Percentiles rank a stretch among this genome's conserved stretches.
Conservation (phyloP, 2,797 vertebrate species). For the Pseudocheirus occidentalis region DNA sequence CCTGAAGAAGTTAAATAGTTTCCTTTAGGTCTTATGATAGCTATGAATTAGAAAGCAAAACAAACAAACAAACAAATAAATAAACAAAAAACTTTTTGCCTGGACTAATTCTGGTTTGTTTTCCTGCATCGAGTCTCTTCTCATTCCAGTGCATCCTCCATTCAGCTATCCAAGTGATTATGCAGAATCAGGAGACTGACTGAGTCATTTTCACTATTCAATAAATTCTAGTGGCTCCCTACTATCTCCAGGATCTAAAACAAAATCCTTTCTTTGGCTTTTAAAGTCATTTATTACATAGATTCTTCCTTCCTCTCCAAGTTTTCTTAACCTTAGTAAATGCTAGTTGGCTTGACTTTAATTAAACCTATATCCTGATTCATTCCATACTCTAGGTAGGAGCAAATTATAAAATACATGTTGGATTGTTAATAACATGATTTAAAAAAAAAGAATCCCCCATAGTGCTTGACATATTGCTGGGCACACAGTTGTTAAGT, state of each 20-base stretch:
- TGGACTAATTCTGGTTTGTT: not conserved
- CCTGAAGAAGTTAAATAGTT: not conserved
- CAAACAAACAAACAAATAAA: too few relatives aligned
- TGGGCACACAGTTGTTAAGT: not conserved
- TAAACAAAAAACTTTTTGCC: not conserved
- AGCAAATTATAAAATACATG: not conserved
- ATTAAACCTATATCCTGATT: not conserved
- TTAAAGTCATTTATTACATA: not conserved
- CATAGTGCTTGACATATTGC: not conserved
- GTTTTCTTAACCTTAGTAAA: not conserved
- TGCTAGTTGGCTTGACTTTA: not conserved
- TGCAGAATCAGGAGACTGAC: not conserved
- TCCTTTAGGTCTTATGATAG: not conserved
- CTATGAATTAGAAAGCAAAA: not conserved
- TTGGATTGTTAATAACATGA: not conserved
- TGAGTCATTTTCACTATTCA: not conserved
- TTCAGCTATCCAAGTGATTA: not conserved
- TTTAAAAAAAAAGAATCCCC: not conserved
- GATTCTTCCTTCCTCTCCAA: not conserved
- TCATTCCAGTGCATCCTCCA: not conserved
- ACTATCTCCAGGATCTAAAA: not conserved
- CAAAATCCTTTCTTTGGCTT: not conserved
- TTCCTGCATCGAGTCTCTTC: not conserved
- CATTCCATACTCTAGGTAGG: not conserved
- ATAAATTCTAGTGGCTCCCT: not conserved